Base-by-base conservation (phyloP, 2,888 invertebrate genomes). In the Melipona bicolor region DNA sequence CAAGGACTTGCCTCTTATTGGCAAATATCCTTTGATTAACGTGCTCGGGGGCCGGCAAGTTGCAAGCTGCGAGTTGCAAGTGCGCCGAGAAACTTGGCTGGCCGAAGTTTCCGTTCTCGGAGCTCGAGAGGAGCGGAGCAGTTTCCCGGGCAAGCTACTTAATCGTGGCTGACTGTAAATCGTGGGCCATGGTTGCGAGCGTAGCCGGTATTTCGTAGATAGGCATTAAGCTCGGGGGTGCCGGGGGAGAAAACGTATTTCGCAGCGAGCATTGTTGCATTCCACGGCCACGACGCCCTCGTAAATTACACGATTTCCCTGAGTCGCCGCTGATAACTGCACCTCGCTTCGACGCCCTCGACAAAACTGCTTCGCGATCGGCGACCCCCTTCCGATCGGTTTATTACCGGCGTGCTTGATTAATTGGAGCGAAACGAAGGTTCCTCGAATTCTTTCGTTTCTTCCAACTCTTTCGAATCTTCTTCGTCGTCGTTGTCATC, bases 161-260 rank as follows among this genome's bases (percentile, higher is more conserved):
- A 89, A 89, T 89, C 88, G 89, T 79, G 83, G 70, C 75, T 79
- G 87, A 86, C 84, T 87, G 89, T 87, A 87, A 89, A 89, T 89
- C 86, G 89, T 76, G 52, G 81, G 43, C 43, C 1, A 43, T 73
- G 83, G 72, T 76, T 87, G 79, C 82, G 82, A 43, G 74, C 85
- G 84, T 73, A 79, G 77, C 79, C 85, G 87, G 87, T 88, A 89
- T 89, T 89, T 87, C 81, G 82, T 49, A 74, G 79, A 73, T 87
- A 85, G 82, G 78, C 73, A 76, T 79, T 74, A 83, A 71, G 61
- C 64, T 67, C 52, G 24, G 62, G 32, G 32, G 32, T 21, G 4
- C 56, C 43, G 54, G 61, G 71, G 68, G 43, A 36, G 43, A 9
- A 81, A 83, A 78, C 68, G 83, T 72, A 83, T 79, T 83, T 79